phyloP scores from a whole-genome alignment of 2,888 invertebrate species.

The Allolobophora icterica region DNA sequence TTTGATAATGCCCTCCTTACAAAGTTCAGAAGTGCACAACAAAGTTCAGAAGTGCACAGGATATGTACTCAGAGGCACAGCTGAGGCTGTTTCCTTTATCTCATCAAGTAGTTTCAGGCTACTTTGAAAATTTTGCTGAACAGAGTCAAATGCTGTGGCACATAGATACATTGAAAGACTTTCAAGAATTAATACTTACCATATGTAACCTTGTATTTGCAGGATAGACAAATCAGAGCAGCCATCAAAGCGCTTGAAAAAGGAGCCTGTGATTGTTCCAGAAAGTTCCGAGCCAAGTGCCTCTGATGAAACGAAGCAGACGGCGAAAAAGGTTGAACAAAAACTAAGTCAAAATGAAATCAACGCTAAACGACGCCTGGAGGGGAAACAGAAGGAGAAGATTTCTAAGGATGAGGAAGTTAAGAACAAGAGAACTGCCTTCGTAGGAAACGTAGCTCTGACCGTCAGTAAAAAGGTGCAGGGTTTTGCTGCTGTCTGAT shows the following conservation, averaged over 20 bases:
- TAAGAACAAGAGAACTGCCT: slow-evolving; percentile 34
- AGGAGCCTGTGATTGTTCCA: neutral
- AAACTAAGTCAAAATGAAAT: neutral
- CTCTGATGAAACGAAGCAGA: neutral
- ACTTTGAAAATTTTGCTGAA: neutral
- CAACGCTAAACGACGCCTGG: slow-evolving; percentile 30
- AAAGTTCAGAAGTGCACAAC: no score
- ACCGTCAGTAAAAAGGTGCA: slow-evolving; percentile 27
- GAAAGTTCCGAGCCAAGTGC: neutral
- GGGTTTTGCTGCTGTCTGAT: neutral
- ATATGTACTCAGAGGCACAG: no score
- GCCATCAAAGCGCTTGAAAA: neutral
- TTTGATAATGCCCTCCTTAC: no score
- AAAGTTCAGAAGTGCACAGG: no score
- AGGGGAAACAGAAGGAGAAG: slow-evolving; percentile 28
- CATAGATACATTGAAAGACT: neutral
- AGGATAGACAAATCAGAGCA: neutral
- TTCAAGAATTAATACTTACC: neutral
- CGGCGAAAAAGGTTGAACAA: neutral
- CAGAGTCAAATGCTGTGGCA: neutral
- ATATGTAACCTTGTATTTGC: neutral
- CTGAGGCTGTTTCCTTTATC: no score
- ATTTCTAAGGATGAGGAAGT: slow-evolving; percentile 17
- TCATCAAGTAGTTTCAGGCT: no score
- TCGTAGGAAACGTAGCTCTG: slow-evolving; percentile 37